Base-by-base conservation (phyloP, 1,140 invertebrate genomes). In the Diuraphis noxia region DNA sequence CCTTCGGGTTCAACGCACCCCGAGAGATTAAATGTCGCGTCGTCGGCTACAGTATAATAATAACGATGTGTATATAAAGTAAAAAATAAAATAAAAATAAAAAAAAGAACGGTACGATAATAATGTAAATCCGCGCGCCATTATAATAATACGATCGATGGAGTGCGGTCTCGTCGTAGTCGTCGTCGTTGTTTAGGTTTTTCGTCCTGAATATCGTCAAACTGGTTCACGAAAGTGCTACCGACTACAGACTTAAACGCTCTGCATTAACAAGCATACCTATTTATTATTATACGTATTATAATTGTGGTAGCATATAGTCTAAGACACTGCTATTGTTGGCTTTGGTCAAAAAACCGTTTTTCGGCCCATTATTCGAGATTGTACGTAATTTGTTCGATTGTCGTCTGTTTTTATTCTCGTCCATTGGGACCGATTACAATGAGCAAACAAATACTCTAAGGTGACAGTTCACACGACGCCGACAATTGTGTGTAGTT, bases 1-100 rank as follows among this genome's bases (percentile, higher is more conserved):
- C 89, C 89, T 91, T 91, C 89, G 89, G 34, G 89, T 91, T 91
- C 89, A 91, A 91, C 89, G 89, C 77, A 91, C 89, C 77, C 86
- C 34, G 49, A 84, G 43, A 46, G 43, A 49, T 86, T 36, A 49
- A 49, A 49, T 38, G 49, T 63, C 43, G 89, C 40, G 40, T 23
- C 40, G 88, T 34, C 49, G 49, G 23, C 63, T 10, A n/a, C 30
- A 25, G 88, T 41, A 84, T n/a, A 84, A 82, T 84, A 43, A 85
- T 85, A 81, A 85, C 82, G 41, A 82, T 82, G 41, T 41, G 77
- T 40, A 38, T 30, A 38, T 81, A 38, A 38, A 38, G 36, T 40
- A 82, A 82, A 82, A 41, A 82, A 41, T 13, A 81, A 63, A n/a
- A 63, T 13, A 81, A 63, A n/a, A 63, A 63, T n/a, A 63, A 25